phyloP scores from a whole-genome alignment of 2,888 invertebrate genomes.

The Odontocerum albicorne region DNA sequence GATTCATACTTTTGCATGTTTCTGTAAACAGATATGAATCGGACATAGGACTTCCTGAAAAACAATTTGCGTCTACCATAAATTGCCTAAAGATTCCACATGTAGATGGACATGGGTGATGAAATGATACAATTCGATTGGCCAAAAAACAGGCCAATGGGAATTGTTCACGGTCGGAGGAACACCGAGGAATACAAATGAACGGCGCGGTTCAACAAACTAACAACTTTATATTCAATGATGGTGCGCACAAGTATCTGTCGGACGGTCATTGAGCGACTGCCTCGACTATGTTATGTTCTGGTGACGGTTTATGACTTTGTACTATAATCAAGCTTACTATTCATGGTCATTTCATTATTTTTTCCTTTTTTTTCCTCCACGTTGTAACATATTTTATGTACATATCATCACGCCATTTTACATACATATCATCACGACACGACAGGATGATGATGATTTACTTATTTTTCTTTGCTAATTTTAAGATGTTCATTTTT shows the following conservation, averaged over 20 bases:
- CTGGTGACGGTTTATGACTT: too few relatives aligned
- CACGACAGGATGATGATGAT: too few relatives aligned
- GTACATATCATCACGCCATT: too few relatives aligned
- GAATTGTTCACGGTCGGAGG: conserved; percentile 10
- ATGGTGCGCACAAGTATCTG: neutral
- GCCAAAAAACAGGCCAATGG: conserved; percentile 13
- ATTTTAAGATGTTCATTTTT: too few relatives aligned
- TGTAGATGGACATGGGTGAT: conserved; percentile 10
- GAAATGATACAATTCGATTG: conserved; percentile 10
- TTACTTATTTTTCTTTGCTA: too few relatives aligned
- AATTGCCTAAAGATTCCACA: neutral
- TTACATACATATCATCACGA: too few relatives aligned
- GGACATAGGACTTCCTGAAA: neutral
- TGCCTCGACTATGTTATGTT: neutral
- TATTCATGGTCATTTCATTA: too few relatives aligned
- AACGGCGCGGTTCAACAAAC: conserved; percentile 10
- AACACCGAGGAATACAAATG: conserved; percentile 16
- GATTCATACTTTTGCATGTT: too few relatives aligned
- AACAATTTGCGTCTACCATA: neutral
- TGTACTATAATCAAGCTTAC: too few relatives aligned
- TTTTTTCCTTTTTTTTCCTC: too few relatives aligned
- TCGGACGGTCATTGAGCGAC: neutral
- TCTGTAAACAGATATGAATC: neutral
- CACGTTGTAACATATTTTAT: too few relatives aligned
- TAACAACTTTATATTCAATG: conserved; percentile 15